These are phyloP conservation scores for Manacus vitellinus DNA, from an alignment of 2,113 vertebrate genomes.

Conservation along the genomic window DNA sequence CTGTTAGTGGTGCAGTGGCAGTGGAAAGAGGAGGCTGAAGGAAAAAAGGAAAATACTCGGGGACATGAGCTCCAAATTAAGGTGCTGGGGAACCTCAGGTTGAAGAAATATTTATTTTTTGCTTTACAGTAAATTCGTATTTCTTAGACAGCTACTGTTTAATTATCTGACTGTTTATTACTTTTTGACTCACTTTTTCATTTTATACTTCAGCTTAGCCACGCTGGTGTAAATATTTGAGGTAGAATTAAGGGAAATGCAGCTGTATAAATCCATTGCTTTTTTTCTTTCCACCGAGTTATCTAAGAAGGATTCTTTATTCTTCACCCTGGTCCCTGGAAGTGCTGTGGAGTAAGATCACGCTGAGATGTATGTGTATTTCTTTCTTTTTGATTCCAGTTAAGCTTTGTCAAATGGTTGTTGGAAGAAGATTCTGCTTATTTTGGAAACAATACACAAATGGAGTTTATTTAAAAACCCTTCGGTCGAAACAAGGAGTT, in stretches of 20 bases:
- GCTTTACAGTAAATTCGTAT: slow-evolving; percentile 48
- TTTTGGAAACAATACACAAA: neutral
- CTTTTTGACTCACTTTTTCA: slow-evolving; percentile 34
- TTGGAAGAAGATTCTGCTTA: neutral
- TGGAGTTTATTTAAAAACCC: neutral
- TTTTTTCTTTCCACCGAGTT: neutral
- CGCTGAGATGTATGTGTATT: neutral
- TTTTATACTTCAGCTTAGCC: slow-evolving; percentile 31
- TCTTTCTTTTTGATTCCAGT: neutral
- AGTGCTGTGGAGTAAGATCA: neutral
- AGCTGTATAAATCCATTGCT: slow-evolving; percentile 55
- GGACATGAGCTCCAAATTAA: slow-evolving; percentile 38
- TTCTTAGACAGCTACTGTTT: slow-evolving; percentile 55
- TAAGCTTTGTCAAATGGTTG: neutral
- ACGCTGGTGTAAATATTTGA: slow-evolving; percentile 60
- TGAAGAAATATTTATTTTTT: slow-evolving; percentile 62
- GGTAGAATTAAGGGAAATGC: slow-evolving; percentile 42
- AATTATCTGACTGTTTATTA: slow-evolving; percentile 60
- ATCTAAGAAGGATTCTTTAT: slow-evolving; percentile 59
- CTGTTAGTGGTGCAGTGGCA: neutral
- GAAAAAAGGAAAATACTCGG: neutral
- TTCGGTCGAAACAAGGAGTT: neutral
- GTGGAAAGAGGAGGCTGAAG: neutral
- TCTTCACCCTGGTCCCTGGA: neutral
- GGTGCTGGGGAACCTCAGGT: slow-evolving; percentile 43